These are phyloP conservation scores for Dipodomys merriami DNA, from an alignment of 2,113 vertebrate species.

Conservation along the genomic window DNA sequence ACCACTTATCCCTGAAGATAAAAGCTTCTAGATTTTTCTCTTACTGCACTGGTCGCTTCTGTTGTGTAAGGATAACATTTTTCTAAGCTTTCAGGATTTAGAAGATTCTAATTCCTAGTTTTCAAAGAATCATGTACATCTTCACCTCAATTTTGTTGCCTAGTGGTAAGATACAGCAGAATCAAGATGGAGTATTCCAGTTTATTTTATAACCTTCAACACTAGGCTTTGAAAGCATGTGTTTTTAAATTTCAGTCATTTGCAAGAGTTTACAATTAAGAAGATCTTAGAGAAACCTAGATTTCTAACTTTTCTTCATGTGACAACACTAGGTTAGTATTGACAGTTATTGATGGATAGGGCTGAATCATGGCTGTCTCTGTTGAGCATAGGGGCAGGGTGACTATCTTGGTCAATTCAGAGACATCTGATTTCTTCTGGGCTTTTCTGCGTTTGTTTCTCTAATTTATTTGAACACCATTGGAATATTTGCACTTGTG, in stretches of 20 bases:
- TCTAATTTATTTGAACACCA: background rate
- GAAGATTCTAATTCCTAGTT: background rate
- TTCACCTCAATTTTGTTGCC: background rate
- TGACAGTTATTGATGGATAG: background rate
- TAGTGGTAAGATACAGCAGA: background rate
- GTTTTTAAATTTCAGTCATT: slow-evolving; percentile 6
- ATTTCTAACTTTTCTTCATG: background rate
- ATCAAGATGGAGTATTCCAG: background rate
- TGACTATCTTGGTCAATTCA: background rate
- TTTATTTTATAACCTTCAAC: background rate
- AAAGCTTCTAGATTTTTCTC: background rate
- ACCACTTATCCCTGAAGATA: background rate
- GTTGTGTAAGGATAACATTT: background rate
- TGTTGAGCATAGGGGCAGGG: background rate
- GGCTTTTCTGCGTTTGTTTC: background rate
- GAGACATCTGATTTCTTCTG: background rate
- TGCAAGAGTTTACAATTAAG: slow-evolving; percentile 22
- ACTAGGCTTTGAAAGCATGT: background rate
- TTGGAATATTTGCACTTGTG: slow-evolving; percentile 1
- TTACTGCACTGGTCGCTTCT: background rate
- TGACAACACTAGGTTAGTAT: background rate
- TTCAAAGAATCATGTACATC: background rate
- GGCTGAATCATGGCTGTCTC: background rate
- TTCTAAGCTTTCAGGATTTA: background rate
- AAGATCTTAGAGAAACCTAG: background rate